Evolutionary conservation across 2,113 vertebrate species (phyloP), one percentile per base, ranked within the genome.

Genomic region (Mastomys coucha): DNA sequence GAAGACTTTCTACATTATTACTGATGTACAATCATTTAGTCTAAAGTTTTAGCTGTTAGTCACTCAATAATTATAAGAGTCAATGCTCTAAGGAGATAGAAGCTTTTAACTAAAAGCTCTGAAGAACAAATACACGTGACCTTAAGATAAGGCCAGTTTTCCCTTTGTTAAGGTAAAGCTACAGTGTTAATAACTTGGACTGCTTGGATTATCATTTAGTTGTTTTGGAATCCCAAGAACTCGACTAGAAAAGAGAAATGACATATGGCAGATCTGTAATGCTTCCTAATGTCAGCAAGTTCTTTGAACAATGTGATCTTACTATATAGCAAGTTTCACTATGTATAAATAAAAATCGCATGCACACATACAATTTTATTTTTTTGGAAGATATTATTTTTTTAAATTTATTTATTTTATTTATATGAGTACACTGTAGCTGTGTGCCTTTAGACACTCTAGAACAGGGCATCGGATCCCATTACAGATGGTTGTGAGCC

Each of bases 261-360:
- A 88, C 28, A 88, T 14, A 26, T 80, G 39, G 67, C 24, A 95
- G 81, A 39, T 92, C 45, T 96, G 20, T 67, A 93, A 92, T 86
- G 60, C 10, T 92, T 89, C 42, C 89, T 86, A 92, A 94, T 78
- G 60, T 91, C 60, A 95, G 53, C 0, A 1, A 93, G 12, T 14
- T 73, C 53, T 82, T 49, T 2, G 82, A 96, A 95, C 51, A 80
- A 76, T 85, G 75, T 97, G 31, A 91, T 77, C 93, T 89, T 93
- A 95, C 2, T 88, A 0, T 89, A 65, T 80, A 88, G 87, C 49
- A 93, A 94, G 51, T 93, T 84, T 96, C 26, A 65, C 84, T 93
- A 95, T 45, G 56, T 94, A 91, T 69, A 93, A 87, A 80, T 69
- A 84, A 82, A 97, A 96, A 93, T 78, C 89, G 91, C 12, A 89